Conservation (phyloP, 1,140 invertebrate species). For the Caenorhabditis remanei region DNA sequence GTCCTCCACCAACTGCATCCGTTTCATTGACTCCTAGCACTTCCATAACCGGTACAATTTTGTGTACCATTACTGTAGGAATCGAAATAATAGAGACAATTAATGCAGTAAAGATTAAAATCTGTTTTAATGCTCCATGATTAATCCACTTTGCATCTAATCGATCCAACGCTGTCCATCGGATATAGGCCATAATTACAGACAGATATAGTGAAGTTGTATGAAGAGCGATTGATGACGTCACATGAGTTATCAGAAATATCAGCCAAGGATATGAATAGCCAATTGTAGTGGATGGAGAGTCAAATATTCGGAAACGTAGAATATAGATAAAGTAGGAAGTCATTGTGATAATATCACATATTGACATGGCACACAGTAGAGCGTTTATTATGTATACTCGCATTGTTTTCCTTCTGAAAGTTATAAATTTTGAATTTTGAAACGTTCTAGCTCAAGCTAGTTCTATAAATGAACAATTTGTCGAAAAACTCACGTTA, state of each 20-base stretch:
- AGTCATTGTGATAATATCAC: conserved; percentile 67
- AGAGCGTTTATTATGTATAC: conserved; percentile 66
- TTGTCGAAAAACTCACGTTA: conserved; percentile 80
- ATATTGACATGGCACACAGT: conserved; percentile 63
- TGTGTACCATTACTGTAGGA: conserved; percentile 64
- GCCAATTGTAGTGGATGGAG: conserved; percentile 43
- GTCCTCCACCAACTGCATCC: not conserved
- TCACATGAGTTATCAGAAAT: conserved; percentile 64
- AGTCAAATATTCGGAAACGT: conserved; percentile 49
- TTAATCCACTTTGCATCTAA: conserved; percentile 67
- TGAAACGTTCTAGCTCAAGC: not conserved
- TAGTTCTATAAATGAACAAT: too few species aligned
- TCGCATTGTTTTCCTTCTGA: conserved; percentile 77
- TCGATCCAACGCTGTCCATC: conserved; percentile 63
- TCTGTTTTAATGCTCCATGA: conserved; percentile 53
- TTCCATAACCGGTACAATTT: conserved; percentile 62
- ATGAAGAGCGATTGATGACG: conserved; percentile 65
- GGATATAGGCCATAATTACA: conserved; percentile 67
- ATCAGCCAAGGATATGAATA: conserved; percentile 67
- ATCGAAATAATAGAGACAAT: conserved; percentile 63
- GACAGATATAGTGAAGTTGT: conserved; percentile 65
- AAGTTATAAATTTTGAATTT: not conserved
- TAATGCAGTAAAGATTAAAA: conserved; percentile 63
- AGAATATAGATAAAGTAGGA: conserved; percentile 66
- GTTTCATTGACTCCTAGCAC: conserved; percentile 59